Conservation (phyloP, 1,140 invertebrate species). For the Camponotus vicinus region DNA sequence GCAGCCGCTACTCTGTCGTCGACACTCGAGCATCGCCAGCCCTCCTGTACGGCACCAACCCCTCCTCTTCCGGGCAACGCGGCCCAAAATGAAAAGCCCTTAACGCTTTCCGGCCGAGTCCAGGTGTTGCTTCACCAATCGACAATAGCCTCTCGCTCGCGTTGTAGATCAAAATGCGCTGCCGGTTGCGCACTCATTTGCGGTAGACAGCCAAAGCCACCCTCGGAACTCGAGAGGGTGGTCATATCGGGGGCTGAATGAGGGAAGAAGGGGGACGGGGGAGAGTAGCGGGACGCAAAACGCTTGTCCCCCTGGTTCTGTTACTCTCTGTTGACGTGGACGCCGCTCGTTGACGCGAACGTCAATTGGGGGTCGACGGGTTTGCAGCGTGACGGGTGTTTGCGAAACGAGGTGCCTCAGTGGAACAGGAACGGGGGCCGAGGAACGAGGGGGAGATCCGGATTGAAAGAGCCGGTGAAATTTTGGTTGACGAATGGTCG, state of each 20-base stretch:
- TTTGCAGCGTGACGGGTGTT: conserved; percentile 55
- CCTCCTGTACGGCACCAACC: conserved; percentile 41
- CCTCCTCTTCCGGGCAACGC: conserved; percentile 34
- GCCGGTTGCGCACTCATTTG: conserved; percentile 60
- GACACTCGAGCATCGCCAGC: conserved; percentile 19
- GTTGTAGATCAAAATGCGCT: conserved; percentile 61
- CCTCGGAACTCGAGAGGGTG: conserved; percentile 52
- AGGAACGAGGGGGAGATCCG: background rate
- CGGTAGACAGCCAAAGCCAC: conserved; percentile 58
- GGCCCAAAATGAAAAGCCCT: conserved; percentile 72
- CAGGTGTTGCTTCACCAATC: conserved; percentile 74
- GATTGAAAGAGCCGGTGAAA: conserved; percentile 37
- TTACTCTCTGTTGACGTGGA: conserved; percentile 62
- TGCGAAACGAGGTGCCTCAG: conserved; percentile 35
- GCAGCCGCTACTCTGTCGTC: conserved; percentile 31
- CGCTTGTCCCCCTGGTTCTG: conserved; percentile 57
- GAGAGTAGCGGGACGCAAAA: conserved; percentile 22
- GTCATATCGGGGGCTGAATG: background rate
- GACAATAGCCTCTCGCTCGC: conserved; percentile 55
- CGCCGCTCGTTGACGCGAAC: conserved; percentile 56
- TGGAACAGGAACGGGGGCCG: too few species aligned
- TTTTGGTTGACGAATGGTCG: conserved; percentile 20
- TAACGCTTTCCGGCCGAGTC: conserved; percentile 73
- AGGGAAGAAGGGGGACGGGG: background rate
- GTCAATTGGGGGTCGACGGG: conserved; percentile 56